Base-by-base conservation (phyloP, 1,140 invertebrate genomes). In the Scylla paramamosain region DNA sequence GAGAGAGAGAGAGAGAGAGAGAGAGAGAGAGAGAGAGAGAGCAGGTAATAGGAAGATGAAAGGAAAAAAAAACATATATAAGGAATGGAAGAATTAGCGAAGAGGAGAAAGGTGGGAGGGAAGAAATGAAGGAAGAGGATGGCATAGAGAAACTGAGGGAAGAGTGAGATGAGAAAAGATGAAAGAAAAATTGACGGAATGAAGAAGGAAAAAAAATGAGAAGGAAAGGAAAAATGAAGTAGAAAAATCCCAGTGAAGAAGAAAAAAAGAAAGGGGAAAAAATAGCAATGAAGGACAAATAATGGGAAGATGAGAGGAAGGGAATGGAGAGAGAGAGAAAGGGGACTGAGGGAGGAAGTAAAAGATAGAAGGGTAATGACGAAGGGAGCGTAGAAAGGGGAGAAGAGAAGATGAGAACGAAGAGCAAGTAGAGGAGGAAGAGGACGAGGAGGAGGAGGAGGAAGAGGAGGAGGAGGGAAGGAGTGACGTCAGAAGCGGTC, bases 1-100 rank as follows among this genome's bases (percentile, higher is more conserved):
- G 52, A 67, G 29, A 48, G 48, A 48, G 91, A 82, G 91, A 10
- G 59, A 82, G 59, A 39, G 59, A 32, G 91, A 82, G 59, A 92
- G 16, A 39, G 91, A 32, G 16, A 29, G 32, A 29, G 32, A 39
- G n/a, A 89, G 32, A 39, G 32, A 89, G 32, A 32, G 32, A 45
- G n/a, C 4, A 20, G 25, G 28, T 31, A 0, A 89, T 14, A 89
- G 10, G 0, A 10, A 89, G 10, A 12, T 28, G 31, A 25, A 6
- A 29, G 45, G 32, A 25, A 82, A 8, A 28, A 82, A 82, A 4
- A 28, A 82, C 10, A 10, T 77, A 10, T 25, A 82, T 1, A 82
- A 20, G 3, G 20, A 32, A 45, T 4, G 86, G 1, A 46, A 12
- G 39, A 46, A 46, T 1, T 12, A 89, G 8, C 14, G 12, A n/a